Evolutionary conservation across 2,113 vertebrate genomes (phyloP).

Genomic region (Callorhinus ursinus): DNA sequence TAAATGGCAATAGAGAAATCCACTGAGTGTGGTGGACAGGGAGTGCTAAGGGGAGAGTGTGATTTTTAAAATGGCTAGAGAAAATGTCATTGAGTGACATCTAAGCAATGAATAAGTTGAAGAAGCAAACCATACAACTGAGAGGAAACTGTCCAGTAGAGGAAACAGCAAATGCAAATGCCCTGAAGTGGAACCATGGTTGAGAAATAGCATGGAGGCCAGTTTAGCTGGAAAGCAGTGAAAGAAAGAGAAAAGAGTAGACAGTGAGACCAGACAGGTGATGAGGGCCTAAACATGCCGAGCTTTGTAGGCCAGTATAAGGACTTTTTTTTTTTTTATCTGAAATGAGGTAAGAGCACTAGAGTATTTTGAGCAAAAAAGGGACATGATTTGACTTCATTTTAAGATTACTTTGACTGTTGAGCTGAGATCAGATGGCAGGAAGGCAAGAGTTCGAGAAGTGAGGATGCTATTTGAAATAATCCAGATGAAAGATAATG

Average conservation of each 20-base stretch:
- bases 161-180: constrained; percentile 27
- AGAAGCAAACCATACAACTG: background rate
- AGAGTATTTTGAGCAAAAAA: background rate
- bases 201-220: background rate
- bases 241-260: background rate
- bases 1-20: constrained; percentile 2
- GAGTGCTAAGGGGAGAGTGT: background rate
- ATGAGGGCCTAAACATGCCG: background rate
- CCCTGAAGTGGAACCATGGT: background rate
- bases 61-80: background rate
- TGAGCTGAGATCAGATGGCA: constrained; percentile 16
- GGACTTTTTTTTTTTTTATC: background rate
- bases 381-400: background rate
- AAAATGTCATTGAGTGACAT: constrained; percentile 2
- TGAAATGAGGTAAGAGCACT: background rate
- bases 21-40: background rate
- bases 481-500: background rate
- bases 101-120: background rate
- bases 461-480: background rate
- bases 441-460: background rate
- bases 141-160: background rate
- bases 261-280: background rate
- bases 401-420: background rate
- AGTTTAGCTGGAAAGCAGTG: background rate
- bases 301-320: background rate